Base-by-base conservation (phyloP, 2,113 vertebrate species). In the Chaetorhynchus papuensis region DNA sequence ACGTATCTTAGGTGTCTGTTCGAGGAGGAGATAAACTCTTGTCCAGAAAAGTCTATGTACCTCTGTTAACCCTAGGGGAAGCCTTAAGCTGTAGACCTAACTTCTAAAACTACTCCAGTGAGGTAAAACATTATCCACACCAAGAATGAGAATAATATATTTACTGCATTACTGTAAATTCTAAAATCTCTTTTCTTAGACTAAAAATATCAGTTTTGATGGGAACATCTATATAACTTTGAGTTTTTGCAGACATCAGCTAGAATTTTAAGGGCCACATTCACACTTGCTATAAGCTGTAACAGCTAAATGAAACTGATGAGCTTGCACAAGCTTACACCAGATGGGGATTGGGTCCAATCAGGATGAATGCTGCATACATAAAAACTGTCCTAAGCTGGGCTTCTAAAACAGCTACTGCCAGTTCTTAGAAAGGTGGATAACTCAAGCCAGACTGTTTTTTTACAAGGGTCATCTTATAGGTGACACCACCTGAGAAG, bases 181-280 rank as follows among this genome's bases (percentile, higher is more conserved):
- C 77, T 71, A 84, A 70, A 20, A 33, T 78, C 54, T 18, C 30
- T 63, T 85, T 65, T 56, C 37, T 84, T 49, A 64, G 14, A 69
- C 24, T 69, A 61, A 90, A 93, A 88, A 49, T 57, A 30, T 7
- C 59, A 13, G 12, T 64, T 93, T 91, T 79, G 70, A 82, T 71
- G 21, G 41, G 30, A 87, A 42, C 39, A 82, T 33, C 64, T 53
- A 83, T 7, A 41, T 24, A 49, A 53, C 56, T 65, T 41, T 11
- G 75, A 78, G 68, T 86, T 94, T 90, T 90, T 89, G 86, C 77
- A 90, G 86, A 87, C 53, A 64, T 94, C 80, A 89, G 72, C 83
- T 94, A 86, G 47, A 94, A 75, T 76, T 84, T 75, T 75, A 92
- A 71, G 69, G 83, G 56, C 77, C 69, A 84, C 9, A 75, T 78